Base-by-base conservation (phyloP, 64 coral and sea anemone genomes). In the Exaiptasia diaphana region DNA sequence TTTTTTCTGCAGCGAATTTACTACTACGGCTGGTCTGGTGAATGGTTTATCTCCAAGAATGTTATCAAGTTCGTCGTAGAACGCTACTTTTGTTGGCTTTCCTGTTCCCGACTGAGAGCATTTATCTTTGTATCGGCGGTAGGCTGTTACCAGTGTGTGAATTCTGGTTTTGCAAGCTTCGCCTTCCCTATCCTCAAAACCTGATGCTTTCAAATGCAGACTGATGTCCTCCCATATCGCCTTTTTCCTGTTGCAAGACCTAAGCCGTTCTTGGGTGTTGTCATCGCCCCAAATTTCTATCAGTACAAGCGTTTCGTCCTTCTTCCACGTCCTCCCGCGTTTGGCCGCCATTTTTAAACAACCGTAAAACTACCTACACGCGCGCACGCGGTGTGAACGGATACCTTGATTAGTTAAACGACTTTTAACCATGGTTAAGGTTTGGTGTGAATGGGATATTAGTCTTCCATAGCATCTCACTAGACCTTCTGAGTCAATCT, bases 391-490 rank as follows among this genome's bases (percentile, higher is more conserved):
- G n/a, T n/a, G n/a, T n/a, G n/a, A n/a, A n/a, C n/a, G n/a, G 3
- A 39, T 69, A 21, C 65, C 65, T 69, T 69, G 18, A 39, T 69
- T 69, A 39, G 65, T n/a, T 39, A n/a, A 21, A 39, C 42, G 42
- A 6, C 35, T 69, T 39, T 69, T 17, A 22, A 67, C 33, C 30
- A 33, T 0, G 21, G 62, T 26, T 35, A 29, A 35, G 33, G 33
- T n/a, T 67, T 29, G 62, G 21, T 20, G 62, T 29, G 33, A 35
- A 35, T 32, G 30, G 14, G 14, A 35, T 29, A 67, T 41, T 28
- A 83, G 46, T 73, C 81, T 83, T 23, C 68, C 53, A 61, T 85
- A 44, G 29, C 67, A 85, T 40, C 82, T 38, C 36, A 85, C 13
- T 52, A 77, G 30, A 52, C 83, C 29, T 48, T 77, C 48, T 67